Conservation (phyloP, 2,888 invertebrate species). For the Stenurella melanura region DNA sequence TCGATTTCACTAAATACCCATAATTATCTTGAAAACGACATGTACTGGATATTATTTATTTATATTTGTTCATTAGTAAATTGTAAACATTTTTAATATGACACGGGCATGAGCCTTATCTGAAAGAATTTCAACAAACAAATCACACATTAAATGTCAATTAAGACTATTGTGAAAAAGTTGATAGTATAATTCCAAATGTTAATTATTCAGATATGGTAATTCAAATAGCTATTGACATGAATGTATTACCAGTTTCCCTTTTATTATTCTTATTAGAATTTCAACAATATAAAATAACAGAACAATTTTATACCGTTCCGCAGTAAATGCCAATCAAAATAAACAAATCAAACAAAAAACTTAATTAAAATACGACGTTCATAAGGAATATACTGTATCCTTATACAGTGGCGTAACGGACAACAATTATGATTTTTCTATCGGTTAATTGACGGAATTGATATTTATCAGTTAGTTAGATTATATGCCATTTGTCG, state of each 20-base stretch:
- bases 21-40: too few species aligned
- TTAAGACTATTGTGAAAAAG: too few species aligned
- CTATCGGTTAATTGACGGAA: neutral
- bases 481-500: neutral
- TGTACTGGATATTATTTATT: too few species aligned
- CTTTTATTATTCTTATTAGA: neutral
- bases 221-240: neutral
- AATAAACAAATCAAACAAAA: slow-evolving; percentile 4
- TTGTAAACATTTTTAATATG: too few species aligned
- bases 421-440: neutral
- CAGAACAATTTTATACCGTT: slow-evolving; percentile 10
- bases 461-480: neutral
- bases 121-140: too few species aligned
- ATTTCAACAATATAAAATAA: slow-evolving; percentile 12
- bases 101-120: too few species aligned
- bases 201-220: too few species aligned
- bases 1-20: too few species aligned
- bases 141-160: too few species aligned
- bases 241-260: neutral
- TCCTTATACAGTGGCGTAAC: neutral
- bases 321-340: slow-evolving; percentile 11
- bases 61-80: too few species aligned
- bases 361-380: slow-evolving; percentile 12
- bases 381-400: neutral
- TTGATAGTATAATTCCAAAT: too few species aligned